A percentile compares a stretch with the other conserved stretches of the same genome.
phyloP scores from a whole-genome alignment of 2,113 vertebrate genomes.

The Phaethornis superciliosus region DNA sequence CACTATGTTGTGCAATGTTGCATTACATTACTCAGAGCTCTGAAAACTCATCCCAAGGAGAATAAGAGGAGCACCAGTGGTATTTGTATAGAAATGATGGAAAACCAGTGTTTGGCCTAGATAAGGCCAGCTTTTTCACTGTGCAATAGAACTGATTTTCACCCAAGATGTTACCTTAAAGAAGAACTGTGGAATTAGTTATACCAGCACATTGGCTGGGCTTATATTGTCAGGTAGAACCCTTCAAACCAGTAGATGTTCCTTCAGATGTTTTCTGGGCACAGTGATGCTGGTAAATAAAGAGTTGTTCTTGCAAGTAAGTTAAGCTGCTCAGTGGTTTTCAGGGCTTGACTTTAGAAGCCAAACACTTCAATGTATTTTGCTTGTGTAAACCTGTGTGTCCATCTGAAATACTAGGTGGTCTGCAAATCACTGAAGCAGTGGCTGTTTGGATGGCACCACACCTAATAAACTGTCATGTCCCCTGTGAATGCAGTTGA shows the following conservation, averaged over 20 bases:
- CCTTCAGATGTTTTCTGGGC: neutral
- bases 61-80: neutral
- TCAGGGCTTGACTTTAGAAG: constrained; percentile 28
- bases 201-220: neutral
- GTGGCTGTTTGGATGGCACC: neutral
- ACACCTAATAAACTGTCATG: constrained; percentile 33
- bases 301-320: neutral
- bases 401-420: constrained; percentile 19
- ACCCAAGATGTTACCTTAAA: neutral
- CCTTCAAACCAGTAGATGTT: neutral
- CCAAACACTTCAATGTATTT: constrained; percentile 46
- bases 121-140: neutral
- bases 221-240: neutral
- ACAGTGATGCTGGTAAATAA: constrained; percentile 8
- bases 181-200: neutral
- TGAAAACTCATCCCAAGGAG: constrained; percentile 15
- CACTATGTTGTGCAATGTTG: neutral
- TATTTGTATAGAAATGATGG: neutral
- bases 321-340: constrained; percentile 18
- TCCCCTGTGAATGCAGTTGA: constrained; percentile 3
- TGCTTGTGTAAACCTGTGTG: constrained; percentile 12
- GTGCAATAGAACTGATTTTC: neutral
- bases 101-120: neutral
- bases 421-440: constrained; percentile 11
- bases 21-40: constrained; percentile 17